phyloP scores from a whole-genome alignment of 2,113 vertebrate genomes.

The Clarias magur region DNA sequence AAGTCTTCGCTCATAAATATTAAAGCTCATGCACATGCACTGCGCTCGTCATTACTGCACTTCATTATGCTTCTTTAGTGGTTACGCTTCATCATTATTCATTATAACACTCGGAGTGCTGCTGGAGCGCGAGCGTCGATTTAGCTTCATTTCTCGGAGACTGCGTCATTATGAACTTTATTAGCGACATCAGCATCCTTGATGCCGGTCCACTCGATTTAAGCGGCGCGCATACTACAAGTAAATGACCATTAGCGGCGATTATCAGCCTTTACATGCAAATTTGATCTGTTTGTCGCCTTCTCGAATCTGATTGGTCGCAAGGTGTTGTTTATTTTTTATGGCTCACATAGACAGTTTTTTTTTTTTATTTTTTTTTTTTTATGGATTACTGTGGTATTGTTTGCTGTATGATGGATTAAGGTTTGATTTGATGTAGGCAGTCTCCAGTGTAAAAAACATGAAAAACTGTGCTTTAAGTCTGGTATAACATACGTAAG shows the following conservation, averaged over 20 bases:
- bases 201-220: not conserved
- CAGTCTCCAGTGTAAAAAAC: not conserved
- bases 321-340: not conserved
- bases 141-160: not conserved
- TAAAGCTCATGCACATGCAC: not conserved
- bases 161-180: not conserved
- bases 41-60: not conserved
- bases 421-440: not conserved
- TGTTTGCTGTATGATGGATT: not conserved
- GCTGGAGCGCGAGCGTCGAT: not conserved
- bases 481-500: not conserved
- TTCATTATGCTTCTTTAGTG: constrained; percentile 36
- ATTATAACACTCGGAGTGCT: not conserved
- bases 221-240: not conserved
- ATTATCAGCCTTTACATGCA: not conserved
- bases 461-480: not conserved
- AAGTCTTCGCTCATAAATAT: not conserved
- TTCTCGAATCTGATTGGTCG: not conserved
- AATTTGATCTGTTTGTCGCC: not conserved
- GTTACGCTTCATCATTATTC: constrained; percentile 10
- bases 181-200: not conserved
- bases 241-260: not conserved
- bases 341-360: not conserved
- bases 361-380: not conserved
- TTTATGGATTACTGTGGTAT: not conserved